phyloP scores from a whole-genome alignment of 2,113 vertebrate genomes.

The Dromas ardeola region DNA sequence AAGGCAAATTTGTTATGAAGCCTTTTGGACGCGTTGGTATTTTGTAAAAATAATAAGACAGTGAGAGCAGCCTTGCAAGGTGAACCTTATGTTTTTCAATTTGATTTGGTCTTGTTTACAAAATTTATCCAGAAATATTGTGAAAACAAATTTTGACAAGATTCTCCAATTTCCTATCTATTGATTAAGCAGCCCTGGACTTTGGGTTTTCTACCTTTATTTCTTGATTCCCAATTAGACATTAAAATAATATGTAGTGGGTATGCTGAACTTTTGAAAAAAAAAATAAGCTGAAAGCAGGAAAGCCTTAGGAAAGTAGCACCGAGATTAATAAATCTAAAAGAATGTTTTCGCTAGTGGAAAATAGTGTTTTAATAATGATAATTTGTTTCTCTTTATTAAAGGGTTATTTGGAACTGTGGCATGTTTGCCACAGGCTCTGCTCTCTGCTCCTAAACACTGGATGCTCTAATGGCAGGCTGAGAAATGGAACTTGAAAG shows the following conservation, averaged over 20 bases:
- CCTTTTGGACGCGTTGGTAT: background rate
- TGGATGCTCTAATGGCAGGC: background rate
- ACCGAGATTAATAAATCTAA: background rate
- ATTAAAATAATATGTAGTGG: background rate
- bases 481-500: background rate
- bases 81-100: background rate
- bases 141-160: background rate
- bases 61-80: background rate
- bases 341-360: background rate
- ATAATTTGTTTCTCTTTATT: background rate
- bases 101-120: background rate
- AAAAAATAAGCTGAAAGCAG: background rate
- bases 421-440: background rate
- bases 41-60: background rate
- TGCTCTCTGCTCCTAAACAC: background rate
- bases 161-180: background rate
- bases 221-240: background rate
- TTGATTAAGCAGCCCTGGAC: background rate
- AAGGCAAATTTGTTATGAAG: background rate
- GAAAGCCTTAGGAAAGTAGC: background rate
- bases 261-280: background rate
- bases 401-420: background rate
- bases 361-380: background rate
- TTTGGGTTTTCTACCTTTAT: background rate
- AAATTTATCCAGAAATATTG: background rate